Conservation (phyloP, 1,140 invertebrate species). For the Condylostylus longicornis region DNA sequence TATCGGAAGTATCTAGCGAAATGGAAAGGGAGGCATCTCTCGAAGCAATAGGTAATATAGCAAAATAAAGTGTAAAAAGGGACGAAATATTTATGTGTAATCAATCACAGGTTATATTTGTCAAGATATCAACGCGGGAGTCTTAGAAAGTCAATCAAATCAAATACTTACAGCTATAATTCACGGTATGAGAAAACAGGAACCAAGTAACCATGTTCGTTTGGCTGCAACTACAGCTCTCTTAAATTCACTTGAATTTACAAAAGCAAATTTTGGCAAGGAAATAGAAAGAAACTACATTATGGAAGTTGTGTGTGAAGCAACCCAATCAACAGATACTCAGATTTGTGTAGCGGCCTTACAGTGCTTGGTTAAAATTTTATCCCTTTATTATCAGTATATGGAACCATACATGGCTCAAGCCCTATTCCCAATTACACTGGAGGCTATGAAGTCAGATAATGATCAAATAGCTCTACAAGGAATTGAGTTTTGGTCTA, state of each 20-base stretch:
- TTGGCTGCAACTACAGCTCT: conserved; percentile 93
- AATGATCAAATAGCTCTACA: conserved; percentile 92
- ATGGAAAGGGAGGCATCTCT: conserved; percentile 90
- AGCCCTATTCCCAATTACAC: conserved; percentile 95
- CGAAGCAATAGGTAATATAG: conserved; percentile 79
- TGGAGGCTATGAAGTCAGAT: conserved; percentile 96
- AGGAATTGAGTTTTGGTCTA: conserved; percentile 99
- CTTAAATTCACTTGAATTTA: conserved; percentile 97
- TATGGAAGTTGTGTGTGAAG: conserved; percentile 97
- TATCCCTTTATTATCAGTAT: conserved; percentile 96
- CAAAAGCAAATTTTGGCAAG: conserved; percentile 95
- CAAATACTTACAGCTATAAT: conserved; percentile 97
- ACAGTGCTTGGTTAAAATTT: conserved; percentile 97
- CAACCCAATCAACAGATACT: conserved; percentile 69
- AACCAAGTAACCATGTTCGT: conserved; percentile 69
- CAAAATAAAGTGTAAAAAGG: conserved; percentile 2
- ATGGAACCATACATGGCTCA: conserved; percentile 99
- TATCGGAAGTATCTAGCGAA: conserved; percentile 71
- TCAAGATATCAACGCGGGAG: conserved; percentile 76
- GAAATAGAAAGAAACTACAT: conserved; percentile 96
- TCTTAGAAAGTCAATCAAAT: conserved; percentile 82
- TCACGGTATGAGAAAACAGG: conserved; percentile 84
- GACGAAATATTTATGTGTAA: conserved; percentile 1
- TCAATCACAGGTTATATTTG: conserved; percentile 47
- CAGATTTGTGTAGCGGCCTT: conserved; percentile 88